phyloP scores from a whole-genome alignment of 2,888 invertebrate species.

The Amorpha juglandis region DNA sequence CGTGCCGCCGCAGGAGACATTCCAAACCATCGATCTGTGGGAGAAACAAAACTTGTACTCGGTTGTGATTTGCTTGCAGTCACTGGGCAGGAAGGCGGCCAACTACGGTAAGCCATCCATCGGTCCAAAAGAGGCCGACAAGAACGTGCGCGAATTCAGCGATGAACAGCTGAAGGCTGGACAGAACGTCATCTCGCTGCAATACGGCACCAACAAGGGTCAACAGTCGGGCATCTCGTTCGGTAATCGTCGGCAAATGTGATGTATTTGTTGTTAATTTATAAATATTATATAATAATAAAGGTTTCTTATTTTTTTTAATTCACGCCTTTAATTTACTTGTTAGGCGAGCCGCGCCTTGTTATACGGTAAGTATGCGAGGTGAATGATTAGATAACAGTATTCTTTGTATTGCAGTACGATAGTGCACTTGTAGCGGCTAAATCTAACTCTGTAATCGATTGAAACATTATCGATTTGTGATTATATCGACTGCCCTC shows the following conservation, averaged over 20 bases:
- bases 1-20: slow-evolving; percentile 96
- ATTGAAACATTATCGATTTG: slow-evolving; percentile 2
- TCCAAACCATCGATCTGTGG: slow-evolving; percentile 99
- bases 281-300: slow-evolving; percentile 55
- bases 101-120: slow-evolving; percentile 94
- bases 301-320: slow-evolving; percentile 62
- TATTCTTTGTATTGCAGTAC: slow-evolving; percentile 34
- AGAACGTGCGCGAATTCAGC: slow-evolving; percentile 95
- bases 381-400: slow-evolving; percentile 56
- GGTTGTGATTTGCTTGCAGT: slow-evolving; percentile 97
- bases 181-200: slow-evolving; percentile 95
- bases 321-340: slow-evolving; percentile 46
- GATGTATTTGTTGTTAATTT: slow-evolving; percentile 68
- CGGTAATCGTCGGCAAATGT: slow-evolving; percentile 98
- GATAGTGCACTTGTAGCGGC: slow-evolving; percentile 31
- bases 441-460: slow-evolving; percentile 18
- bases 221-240: slow-evolving; percentile 98
- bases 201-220: slow-evolving; percentile 99
- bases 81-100: slow-evolving; percentile 95
- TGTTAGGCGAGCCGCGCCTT: slow-evolving; percentile 46
- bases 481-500: slow-evolving; percentile 1
- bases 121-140: slow-evolving; percentile 98
- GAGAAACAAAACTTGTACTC: slow-evolving; percentile 98
- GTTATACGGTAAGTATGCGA: slow-evolving; percentile 35
- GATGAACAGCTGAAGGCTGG: slow-evolving; percentile 97